These are phyloP conservation scores for Lepidothrix coronata DNA, from an alignment of 2,113 vertebrate species.

Conservation along the genomic window DNA sequence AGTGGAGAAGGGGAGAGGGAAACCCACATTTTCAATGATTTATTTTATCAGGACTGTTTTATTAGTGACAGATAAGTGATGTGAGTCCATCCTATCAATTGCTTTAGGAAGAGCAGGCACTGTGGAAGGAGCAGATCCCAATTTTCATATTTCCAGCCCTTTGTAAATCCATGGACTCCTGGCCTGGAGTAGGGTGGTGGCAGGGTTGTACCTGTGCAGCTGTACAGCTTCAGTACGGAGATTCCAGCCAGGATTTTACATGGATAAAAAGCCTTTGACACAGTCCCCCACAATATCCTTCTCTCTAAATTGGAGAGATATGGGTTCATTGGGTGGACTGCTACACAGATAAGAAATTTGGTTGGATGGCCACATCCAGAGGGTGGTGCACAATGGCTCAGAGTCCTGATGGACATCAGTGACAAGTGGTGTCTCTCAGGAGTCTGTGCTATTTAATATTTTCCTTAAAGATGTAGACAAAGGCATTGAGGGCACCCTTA, in stretches of 20 bases:
- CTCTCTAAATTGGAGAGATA: background rate
- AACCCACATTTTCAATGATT: background rate
- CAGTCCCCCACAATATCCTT: background rate
- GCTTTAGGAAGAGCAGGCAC: background rate
- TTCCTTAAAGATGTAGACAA: background rate
- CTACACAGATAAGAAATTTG: background rate
- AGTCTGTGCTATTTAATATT: background rate
- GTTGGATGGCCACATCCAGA: background rate
- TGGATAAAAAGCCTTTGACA: background rate
- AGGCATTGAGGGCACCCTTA: background rate
- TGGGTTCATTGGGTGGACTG: background rate
- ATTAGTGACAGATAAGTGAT: background rate
- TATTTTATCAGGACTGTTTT: background rate
- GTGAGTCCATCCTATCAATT: background rate
- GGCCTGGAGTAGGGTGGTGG: background rate
- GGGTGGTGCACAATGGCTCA: background rate
- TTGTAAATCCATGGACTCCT: background rate
- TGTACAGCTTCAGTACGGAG: background rate
- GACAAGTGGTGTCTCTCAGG: background rate
- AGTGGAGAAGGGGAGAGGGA: background rate
- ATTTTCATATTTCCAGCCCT: background rate
- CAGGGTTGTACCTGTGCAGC: accelerated
- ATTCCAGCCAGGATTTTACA: background rate
- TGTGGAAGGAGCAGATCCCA: background rate
- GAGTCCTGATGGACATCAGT: background rate